Percentiles rank a stretch among this genome's conserved stretches.
phyloP scores from a whole-genome alignment of 2,113 vertebrate genomes.

The Laticauda colubrina region DNA sequence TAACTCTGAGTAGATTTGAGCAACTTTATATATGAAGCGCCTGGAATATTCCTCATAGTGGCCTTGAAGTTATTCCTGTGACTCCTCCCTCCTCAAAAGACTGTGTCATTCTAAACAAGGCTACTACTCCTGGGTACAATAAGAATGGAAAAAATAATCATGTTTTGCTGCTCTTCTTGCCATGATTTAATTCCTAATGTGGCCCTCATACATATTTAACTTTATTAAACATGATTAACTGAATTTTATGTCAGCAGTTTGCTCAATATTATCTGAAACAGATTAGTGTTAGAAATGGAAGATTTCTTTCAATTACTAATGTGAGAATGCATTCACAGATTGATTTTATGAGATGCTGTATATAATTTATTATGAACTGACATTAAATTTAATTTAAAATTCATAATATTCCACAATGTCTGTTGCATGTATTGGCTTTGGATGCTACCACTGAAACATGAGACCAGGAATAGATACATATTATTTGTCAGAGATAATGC shows the following conservation, averaged over 20 bases:
- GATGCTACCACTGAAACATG: background rate
- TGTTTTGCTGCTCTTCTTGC: background rate
- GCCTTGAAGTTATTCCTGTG: background rate
- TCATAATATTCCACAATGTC: background rate
- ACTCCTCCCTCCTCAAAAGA: background rate
- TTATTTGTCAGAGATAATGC: background rate
- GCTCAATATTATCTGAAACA: background rate
- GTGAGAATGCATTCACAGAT: background rate
- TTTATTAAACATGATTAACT: background rate
- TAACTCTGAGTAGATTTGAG: background rate
- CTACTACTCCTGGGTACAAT: background rate
- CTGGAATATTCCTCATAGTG: background rate
- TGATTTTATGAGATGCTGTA: background rate
- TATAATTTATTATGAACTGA: background rate
- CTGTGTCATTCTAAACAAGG: background rate
- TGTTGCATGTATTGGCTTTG: background rate
- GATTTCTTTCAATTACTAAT: background rate
- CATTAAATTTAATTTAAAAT: background rate
- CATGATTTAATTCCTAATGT: background rate
- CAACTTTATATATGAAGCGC: background rate
- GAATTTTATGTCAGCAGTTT: background rate
- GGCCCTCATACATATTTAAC: background rate
- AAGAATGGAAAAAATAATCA: background rate
- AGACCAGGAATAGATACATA: background rate
- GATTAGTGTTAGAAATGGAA: background rate